Base-by-base conservation (phyloP, 2,113 vertebrate genomes). In the Canis aureus region DNA sequence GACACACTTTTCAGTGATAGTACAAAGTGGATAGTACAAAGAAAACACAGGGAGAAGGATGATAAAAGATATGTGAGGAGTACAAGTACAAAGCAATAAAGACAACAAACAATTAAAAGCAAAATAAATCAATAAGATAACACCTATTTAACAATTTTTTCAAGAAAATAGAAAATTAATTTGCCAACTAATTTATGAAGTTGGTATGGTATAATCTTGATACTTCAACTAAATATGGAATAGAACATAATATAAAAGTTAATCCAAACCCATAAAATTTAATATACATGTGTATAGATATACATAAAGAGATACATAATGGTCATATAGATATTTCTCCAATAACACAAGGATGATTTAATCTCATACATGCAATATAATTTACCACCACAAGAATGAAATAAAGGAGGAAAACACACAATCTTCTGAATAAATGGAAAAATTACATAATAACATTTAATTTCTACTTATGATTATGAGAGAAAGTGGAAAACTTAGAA, bases 301-400 rank as follows among this genome's bases (percentile, higher is more conserved):
- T 32, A 86, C 0, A 43, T 35, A 73, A n/a, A 79, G 11, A 84
- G 19, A 53, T 67, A n/a, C 66, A 67, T 67, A 5, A 59, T 27
- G 60, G 11, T 78, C 11, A 92, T 35, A 29, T 29, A 95, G 20
- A 25, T 92, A 81, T 17, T 23, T 89, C 92, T 82, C 27, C 49
- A 96, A 35, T 87, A 69, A 82, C 19, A 6, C 15, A 93, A 92
- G 11, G 60, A 92, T 92, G 66, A 92, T 89, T 94, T 64, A 43
- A 85, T 64, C 11, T 17, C 25, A 79, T 35, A 19, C 13, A 82
- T 49, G 20, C 38, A 92, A 25, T 55, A 4, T 80, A 95, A 81
- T 78, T 81, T 82, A 81, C 2, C 8, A 55, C 19, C 9, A 59
- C 27, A 81, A 64, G 10, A 81, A 90, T 74, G 27, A 88, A 84